Evolutionary conservation across 1,140 invertebrate genomes (phyloP).

Genomic region (Marisa cornuarietis): DNA sequence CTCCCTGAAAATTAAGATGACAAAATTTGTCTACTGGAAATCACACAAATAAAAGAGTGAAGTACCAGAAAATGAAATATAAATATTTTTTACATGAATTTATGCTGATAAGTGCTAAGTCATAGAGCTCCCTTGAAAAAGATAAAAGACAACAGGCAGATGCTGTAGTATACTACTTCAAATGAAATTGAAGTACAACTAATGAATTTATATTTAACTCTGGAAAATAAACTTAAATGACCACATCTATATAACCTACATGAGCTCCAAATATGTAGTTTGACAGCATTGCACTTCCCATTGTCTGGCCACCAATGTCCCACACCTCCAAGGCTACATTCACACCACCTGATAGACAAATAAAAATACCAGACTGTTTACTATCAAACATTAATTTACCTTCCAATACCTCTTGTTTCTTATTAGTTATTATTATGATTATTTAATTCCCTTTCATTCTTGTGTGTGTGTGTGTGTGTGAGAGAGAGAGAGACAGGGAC

Average conservation of each 20-base stretch:
- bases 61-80: neutral
- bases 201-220: too few relatives aligned
- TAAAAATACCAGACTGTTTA: too few relatives aligned
- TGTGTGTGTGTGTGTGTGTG: too few relatives aligned
- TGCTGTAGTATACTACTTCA: neutral
- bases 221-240: too few relatives aligned
- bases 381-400: too few relatives aligned
- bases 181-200: neutral
- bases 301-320: conserved; percentile 83
- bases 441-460: too few relatives aligned
- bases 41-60: neutral
- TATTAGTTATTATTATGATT: too few relatives aligned
- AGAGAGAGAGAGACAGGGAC: too few relatives aligned
- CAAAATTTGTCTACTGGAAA: neutral
- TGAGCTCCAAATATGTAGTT: conserved; percentile 84
- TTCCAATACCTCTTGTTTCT: too few relatives aligned
- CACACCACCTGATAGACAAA: conserved; percentile 51
- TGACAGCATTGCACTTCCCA: conserved; percentile 80
- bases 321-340: conserved; percentile 81
- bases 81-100: neutral
- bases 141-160: conserved; percentile 16
- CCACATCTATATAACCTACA: conserved; percentile 69
- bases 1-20: conserved; percentile 70
- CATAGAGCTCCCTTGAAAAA: neutral
- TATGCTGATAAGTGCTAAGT: too few relatives aligned